Evolutionary conservation across 2,888 invertebrate species (phyloP).

Genomic region (Koerneria pararmatus): DNA sequence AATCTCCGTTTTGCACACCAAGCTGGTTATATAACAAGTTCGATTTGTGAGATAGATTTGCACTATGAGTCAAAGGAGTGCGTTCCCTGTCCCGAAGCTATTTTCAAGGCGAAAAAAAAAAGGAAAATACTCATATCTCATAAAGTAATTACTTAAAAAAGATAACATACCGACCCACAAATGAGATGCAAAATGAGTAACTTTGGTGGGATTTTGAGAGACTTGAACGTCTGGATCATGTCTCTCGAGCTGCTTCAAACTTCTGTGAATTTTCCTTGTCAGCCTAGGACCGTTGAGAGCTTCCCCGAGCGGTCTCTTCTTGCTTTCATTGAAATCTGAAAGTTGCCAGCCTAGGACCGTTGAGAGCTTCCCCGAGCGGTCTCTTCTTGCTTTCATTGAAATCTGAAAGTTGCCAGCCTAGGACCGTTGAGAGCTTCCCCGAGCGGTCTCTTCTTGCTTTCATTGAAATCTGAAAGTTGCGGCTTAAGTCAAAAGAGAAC

Average conservation of each 20-base stretch:
- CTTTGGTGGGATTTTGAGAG: slow-evolving; percentile 35
- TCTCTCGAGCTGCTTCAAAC: slow-evolving; percentile 35
- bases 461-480: slow-evolving; percentile 39
- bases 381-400: slow-evolving; percentile 37
- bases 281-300: slow-evolving; percentile 36
- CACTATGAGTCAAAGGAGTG: no score
- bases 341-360: no score
- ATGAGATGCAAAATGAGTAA: slow-evolving; percentile 12
- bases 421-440: slow-evolving; percentile 32
- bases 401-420: no score
- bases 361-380: slow-evolving; percentile 30
- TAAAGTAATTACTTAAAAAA: not conserved
- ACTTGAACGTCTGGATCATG: slow-evolving; percentile 41
- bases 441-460: slow-evolving; percentile 32
- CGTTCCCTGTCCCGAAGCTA: not conserved
- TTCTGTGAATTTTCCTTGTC: slow-evolving; percentile 34
- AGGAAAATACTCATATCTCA: not conserved
- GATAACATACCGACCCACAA: not conserved
- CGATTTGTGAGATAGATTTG: not conserved
- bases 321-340: slow-evolving; percentile 39
- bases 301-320: slow-evolving; percentile 32
- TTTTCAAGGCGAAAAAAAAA: not conserved
- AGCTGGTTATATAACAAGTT: not conserved
- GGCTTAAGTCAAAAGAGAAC: no score
- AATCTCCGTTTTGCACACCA: not conserved